Evolutionary conservation across 1,140 invertebrate species (phyloP).

Genomic region (Stenopsyche tienmushanensis): DNA sequence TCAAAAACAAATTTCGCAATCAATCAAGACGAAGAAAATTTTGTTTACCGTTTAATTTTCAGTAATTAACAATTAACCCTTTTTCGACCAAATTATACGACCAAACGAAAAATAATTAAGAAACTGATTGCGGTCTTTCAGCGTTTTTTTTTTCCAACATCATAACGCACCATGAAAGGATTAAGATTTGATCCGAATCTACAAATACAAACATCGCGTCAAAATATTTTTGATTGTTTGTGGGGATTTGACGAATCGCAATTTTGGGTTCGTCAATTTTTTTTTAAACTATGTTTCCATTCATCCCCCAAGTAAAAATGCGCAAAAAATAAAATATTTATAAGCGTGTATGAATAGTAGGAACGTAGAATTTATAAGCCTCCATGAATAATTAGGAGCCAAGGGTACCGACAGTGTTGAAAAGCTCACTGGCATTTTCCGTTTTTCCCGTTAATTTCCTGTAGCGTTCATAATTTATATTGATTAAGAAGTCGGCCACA

Average conservation of each 20-base stretch:
- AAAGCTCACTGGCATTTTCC: constrained; percentile 25
- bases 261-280: too few species aligned
- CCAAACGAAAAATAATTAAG: neutral
- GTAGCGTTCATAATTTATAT: constrained; percentile 42
- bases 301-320: too few species aligned
- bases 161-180: too few species aligned
- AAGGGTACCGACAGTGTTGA: constrained; percentile 19
- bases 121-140: too few species aligned
- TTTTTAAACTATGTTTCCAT: too few species aligned
- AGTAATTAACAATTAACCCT: constrained; percentile 20
- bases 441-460: constrained; percentile 38
- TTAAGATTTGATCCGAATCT: too few species aligned
- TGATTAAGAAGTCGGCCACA: constrained; percentile 42
- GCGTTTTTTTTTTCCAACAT: too few species aligned
- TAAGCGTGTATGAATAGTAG: neutral
- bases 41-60: constrained; percentile 8
- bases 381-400: constrained; percentile 19
- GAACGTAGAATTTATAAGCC: constrained; percentile 7
- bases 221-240: too few species aligned
- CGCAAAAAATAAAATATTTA: neutral
- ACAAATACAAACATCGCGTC: too few species aligned
- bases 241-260: too few species aligned
- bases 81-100: neutral
- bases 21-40: constrained; percentile 25
- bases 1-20: constrained; percentile 26